These are phyloP conservation scores for Coluber constrictor DNA, from an alignment of 2,797 vertebrate genomes.

Conservation along the genomic window DNA sequence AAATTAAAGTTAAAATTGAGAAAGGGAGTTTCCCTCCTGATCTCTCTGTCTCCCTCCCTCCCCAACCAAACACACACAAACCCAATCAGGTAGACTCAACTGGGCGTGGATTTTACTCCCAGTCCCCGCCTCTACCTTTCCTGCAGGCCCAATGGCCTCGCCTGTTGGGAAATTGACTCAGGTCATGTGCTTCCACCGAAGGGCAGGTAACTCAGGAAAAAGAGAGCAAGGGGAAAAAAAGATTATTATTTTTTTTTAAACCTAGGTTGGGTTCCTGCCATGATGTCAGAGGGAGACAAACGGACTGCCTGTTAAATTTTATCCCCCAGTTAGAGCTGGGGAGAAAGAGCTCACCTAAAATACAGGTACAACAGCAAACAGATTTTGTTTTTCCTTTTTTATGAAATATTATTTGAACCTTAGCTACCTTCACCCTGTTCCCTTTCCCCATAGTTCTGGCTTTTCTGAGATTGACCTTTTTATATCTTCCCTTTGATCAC, in stretches of 20 bases:
- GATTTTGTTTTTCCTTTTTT: background rate
- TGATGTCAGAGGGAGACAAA: slow-evolving; percentile 86
- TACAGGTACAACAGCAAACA: slow-evolving; percentile 81
- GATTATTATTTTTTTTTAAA: background rate
- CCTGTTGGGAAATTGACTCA: slow-evolving; percentile 63
- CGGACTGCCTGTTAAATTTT: slow-evolving; percentile 77
- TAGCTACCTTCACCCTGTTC: slow-evolving; percentile 3
- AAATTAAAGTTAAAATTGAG: slow-evolving; percentile 23
- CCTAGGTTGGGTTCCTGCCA: slow-evolving; percentile 73
- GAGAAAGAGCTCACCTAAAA: slow-evolving; percentile 78
- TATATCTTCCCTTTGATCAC: slow-evolving; percentile 79
- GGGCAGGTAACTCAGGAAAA: slow-evolving; percentile 84
- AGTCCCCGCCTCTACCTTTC: slow-evolving; percentile 88
- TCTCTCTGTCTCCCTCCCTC: slow-evolving; percentile 18
- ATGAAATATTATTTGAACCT: slow-evolving; percentile 1
- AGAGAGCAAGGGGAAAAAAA: slow-evolving; percentile 31
- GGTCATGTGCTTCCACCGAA: slow-evolving; percentile 75
- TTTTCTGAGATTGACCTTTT: slow-evolving; percentile 64
- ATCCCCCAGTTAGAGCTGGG: slow-evolving; percentile 83
- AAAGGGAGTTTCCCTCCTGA: slow-evolving; percentile 51
- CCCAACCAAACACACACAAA: slow-evolving; percentile 7
- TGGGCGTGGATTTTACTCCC: slow-evolving; percentile 47
- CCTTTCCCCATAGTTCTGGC: slow-evolving; percentile 54
- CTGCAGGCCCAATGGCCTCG: slow-evolving; percentile 75
- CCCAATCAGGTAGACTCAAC: slow-evolving; percentile 63